A percentile compares a stretch with the other conserved stretches of the same genome.
Conservation (phyloP, 2,888 invertebrate genomes). For the Coleophora flavipennella region DNA sequence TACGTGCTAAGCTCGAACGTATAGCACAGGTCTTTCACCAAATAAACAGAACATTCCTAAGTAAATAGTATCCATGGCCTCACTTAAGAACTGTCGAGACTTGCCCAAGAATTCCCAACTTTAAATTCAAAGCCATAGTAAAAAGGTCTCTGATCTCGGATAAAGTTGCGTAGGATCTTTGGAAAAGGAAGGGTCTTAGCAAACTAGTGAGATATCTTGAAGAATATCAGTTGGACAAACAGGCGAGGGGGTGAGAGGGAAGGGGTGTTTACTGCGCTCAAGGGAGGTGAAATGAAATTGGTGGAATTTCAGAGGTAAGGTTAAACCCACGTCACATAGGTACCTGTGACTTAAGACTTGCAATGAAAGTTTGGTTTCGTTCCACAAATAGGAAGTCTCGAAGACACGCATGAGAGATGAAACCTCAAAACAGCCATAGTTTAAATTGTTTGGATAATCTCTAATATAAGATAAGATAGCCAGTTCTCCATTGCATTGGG, state of each 20-base stretch:
- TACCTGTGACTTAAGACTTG: constrained; percentile 47
- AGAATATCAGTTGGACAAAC: constrained; percentile 60
- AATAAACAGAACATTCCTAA: constrained; percentile 34
- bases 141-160: constrained; percentile 22
- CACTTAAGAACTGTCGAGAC: constrained; percentile 59
- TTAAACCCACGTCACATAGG: constrained; percentile 47
- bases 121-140: constrained; percentile 33
- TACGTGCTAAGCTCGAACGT: not conserved
- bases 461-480: too few species aligned
- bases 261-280: constrained; percentile 60
- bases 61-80: constrained; percentile 23
- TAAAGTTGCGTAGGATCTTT: constrained; percentile 14
- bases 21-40: constrained; percentile 5
- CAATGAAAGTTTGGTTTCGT: constrained; percentile 52
- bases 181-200: constrained; percentile 28
- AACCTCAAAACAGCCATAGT: constrained; percentile 16
- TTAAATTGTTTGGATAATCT: constrained; percentile 5
- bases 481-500: too few species aligned
- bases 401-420: too few species aligned
- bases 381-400: too few species aligned
- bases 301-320: constrained; percentile 59
- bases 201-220: constrained; percentile 46
- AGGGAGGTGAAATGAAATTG: constrained; percentile 70
- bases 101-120: constrained; percentile 39
- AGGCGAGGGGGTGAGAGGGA: constrained; percentile 31